These are phyloP conservation scores for Turnix velox DNA, from an alignment of 2,113 vertebrate genomes.

Conservation along the genomic window DNA sequence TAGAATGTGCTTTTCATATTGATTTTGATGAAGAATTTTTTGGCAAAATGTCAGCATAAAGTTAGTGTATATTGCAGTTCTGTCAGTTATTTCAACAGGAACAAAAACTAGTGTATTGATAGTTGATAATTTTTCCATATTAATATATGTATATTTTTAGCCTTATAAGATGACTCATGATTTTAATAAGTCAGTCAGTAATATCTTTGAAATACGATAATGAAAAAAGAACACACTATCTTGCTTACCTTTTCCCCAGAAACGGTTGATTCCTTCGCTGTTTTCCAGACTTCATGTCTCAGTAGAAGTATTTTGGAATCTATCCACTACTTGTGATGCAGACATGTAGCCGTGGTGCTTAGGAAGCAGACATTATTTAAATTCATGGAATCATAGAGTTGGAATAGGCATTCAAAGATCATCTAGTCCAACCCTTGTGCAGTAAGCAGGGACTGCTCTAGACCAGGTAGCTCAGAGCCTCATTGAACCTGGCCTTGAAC, in stretches of 20 bases:
- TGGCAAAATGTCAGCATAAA: background rate
- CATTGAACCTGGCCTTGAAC: too few relatives aligned
- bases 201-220: background rate
- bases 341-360: background rate
- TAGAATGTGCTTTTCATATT: background rate
- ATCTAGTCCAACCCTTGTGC: too few relatives aligned
- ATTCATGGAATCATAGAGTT: too few relatives aligned
- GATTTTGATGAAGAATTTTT: background rate
- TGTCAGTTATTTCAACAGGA: background rate
- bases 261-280: background rate
- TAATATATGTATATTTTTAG: background rate
- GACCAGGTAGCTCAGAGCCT: too few relatives aligned
- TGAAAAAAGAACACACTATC: background rate
- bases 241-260: background rate
- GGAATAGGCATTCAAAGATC: too few relatives aligned
- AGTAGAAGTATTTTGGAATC: background rate
- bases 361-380: background rate
- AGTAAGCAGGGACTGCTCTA: too few relatives aligned
- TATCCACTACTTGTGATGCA: background rate
- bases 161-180: background rate
- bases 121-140: background rate
- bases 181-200: background rate
- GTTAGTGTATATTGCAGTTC: background rate
- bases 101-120: background rate
- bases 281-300: background rate